Conservation (phyloP, 2,113 vertebrate genomes). For the Ptyas mucosa region DNA sequence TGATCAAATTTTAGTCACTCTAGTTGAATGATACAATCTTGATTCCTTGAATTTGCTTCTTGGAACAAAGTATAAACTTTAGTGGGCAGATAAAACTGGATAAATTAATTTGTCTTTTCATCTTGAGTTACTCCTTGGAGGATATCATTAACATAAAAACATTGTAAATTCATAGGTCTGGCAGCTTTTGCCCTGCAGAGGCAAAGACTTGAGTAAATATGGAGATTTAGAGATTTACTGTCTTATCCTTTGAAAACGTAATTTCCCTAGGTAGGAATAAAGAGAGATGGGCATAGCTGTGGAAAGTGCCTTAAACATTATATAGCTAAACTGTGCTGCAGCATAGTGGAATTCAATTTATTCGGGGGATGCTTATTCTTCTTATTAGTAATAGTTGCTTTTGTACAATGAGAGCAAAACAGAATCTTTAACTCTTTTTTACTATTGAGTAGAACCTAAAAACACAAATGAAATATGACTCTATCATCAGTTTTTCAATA, state of each 20-base stretch:
- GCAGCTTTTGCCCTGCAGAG: constrained; percentile 67
- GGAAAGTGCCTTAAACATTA: constrained; percentile 48
- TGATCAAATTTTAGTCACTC: constrained; percentile 58
- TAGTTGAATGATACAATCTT: constrained; percentile 52
- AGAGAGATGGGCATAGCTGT: constrained; percentile 54
- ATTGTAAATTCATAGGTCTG: constrained; percentile 68
- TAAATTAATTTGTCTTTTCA: constrained; percentile 68
- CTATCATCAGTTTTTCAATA: neutral
- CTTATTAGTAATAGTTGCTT: neutral
- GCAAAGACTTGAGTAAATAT: constrained; percentile 68
- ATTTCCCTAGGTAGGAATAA: constrained; percentile 64
- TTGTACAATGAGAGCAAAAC: neutral
- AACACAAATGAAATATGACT: neutral
- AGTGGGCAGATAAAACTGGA: constrained; percentile 55
- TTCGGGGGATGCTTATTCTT: neutral
- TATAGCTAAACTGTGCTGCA: constrained; percentile 55
- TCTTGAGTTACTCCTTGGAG: constrained; percentile 56
- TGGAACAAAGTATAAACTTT: constrained; percentile 57
- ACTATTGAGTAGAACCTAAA: neutral
- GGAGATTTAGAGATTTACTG: constrained; percentile 71
- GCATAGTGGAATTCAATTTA: constrained; percentile 50
- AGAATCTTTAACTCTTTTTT: neutral
- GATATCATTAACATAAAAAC: constrained; percentile 66
- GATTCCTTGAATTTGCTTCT: constrained; percentile 45
- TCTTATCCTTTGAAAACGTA: constrained; percentile 66